Conservation (phyloP, 2,888 invertebrate species). For the Plebejus anna region DNA sequence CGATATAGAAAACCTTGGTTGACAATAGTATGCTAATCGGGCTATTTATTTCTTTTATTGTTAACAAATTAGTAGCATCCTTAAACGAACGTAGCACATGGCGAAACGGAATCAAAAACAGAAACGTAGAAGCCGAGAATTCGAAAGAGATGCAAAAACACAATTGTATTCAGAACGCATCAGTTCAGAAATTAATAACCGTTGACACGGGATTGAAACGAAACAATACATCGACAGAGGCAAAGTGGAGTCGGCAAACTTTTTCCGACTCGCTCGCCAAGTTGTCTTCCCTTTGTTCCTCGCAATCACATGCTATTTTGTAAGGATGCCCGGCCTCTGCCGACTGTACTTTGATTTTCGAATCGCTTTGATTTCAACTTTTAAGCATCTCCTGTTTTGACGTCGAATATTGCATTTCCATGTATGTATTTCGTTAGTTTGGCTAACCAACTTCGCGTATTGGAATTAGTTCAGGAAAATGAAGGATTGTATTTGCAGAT, state of each 20-base stretch:
- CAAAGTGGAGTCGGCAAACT: conserved; percentile 61
- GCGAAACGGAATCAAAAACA: background rate
- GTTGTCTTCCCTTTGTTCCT: conserved; percentile 67
- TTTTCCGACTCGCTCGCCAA: conserved; percentile 64
- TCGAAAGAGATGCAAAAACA: conserved; percentile 32
- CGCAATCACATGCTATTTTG: conserved; percentile 73
- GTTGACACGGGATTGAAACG: conserved; percentile 46
- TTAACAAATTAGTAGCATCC: background rate
- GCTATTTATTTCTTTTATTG: background rate
- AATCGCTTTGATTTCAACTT: conserved; percentile 76
- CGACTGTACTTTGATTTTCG: conserved; percentile 70
- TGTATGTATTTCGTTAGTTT: conserved; percentile 59
- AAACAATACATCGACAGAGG: conserved; percentile 46
- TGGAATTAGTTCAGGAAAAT: conserved; percentile 40
- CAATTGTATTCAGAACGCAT: conserved; percentile 44
- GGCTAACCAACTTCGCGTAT: conserved; percentile 47
- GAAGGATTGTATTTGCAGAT: conserved; percentile 8
- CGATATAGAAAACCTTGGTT: background rate
- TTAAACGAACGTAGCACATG: background rate
- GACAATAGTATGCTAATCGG: background rate
- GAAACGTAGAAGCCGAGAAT: background rate
- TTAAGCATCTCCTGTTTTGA: conserved; percentile 70
- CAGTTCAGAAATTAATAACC: conserved; percentile 47
- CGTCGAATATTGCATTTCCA: conserved; percentile 72
- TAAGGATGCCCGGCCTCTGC: conserved; percentile 74